Base-by-base conservation (phyloP, 2,888 invertebrate species). In the Prosopocoilus inquinatus region DNA sequence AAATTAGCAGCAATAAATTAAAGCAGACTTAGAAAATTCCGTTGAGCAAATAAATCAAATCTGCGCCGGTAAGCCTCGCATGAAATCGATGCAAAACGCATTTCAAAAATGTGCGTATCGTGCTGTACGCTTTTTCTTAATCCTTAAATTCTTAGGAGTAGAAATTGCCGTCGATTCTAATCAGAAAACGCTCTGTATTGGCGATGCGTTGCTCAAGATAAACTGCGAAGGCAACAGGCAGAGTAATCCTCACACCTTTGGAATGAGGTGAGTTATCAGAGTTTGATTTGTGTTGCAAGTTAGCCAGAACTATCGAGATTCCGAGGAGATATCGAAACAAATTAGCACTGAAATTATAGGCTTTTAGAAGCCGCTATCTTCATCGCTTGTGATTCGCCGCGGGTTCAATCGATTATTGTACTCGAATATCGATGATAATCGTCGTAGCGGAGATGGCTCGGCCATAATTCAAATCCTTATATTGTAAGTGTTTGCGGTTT, bases 261-360 rank as follows among this genome's bases (percentile, higher is more conserved):
- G 50, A 56, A 57, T 33, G 15, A 59, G 53, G 61, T 61, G 61
- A 61, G 61, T 58, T 63, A 63, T 63, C 58, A 49, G 53, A 56
- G 56, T 63, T 63, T 63, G 63, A 63, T 63, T 63, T 63, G 63
- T 63, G 63, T 61, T 55, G 55, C 59, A 56, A 59, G 60, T 59
- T 60, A 53, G 53, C 57, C 59, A 57, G 53, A 54, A 62, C 64
- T 68, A 68, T 68, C 64, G 67, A 71, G 73, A 74, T 72, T 67
- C 66, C 63, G 67, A 69, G 69, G 70, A 73, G 77, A 77, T 77
- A 76, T 72, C 71, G 73, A 71, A 75, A 74, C 77, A 71, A 77
- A 77, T 77, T 77, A 77, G 75, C 75, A 66, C 67, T 67, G 71
- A 76, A 76, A 77, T 77, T 77, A 77, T 75, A 77, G 77, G 75